Evolutionary conservation across 1,140 invertebrate genomes (phyloP).

Genomic region (Anastatus disparis): DNA sequence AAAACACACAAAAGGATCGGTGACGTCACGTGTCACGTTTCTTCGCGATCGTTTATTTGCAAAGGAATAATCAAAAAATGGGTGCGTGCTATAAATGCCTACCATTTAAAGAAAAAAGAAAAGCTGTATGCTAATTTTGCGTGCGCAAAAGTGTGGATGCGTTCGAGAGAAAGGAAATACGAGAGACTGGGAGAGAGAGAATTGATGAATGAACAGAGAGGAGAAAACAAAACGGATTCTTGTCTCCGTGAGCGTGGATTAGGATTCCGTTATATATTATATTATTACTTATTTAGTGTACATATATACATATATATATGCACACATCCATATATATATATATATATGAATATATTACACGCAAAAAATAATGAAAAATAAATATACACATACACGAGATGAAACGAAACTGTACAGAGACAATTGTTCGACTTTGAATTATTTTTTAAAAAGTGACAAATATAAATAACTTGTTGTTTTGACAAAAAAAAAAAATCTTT

Average conservation of each 20-base stretch:
- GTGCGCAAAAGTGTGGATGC: too few relatives aligned
- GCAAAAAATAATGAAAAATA: too few relatives aligned
- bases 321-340: neutral
- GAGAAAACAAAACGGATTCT: slow-evolving; percentile 29
- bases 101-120: too few relatives aligned
- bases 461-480: slow-evolving; percentile 65
- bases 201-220: slow-evolving; percentile 38
- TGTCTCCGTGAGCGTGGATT: slow-evolving; percentile 14
- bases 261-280: slow-evolving; percentile 11
- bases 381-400: too few relatives aligned
- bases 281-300: neutral
- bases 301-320: neutral
- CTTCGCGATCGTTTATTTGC: slow-evolving; percentile 5
- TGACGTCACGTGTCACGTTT: slow-evolving; percentile 51
- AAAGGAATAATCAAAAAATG: neutral
- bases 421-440: slow-evolving; percentile 55
- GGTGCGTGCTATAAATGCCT: too few relatives aligned
- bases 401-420: slow-evolving; percentile 59
- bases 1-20: slow-evolving; percentile 54
- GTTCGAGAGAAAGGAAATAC: slow-evolving; percentile 19
- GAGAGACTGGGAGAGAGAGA: slow-evolving; percentile 26
- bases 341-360: too few relatives aligned
- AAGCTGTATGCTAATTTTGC: neutral
- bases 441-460: slow-evolving; percentile 51
- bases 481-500: slow-evolving; percentile 55